These are phyloP conservation scores for Neosalanx taihuensis DNA, from an alignment of 2,797 vertebrate species.

Conservation along the genomic window DNA sequence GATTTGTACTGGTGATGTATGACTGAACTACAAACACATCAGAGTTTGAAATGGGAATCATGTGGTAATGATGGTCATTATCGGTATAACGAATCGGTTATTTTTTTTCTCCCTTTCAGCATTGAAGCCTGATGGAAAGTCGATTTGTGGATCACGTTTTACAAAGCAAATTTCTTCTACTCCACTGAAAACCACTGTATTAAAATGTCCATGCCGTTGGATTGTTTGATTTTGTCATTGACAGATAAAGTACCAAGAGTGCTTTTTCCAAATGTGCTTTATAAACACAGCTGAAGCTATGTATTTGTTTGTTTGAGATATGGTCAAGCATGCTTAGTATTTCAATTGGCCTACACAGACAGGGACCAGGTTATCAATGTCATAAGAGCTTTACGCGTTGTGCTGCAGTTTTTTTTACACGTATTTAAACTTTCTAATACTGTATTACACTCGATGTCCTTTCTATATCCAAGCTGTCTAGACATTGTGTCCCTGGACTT, in stretches of 20 bases:
- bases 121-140: conserved; percentile 19
- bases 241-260: not conserved
- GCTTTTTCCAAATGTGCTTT: conserved; percentile 2
- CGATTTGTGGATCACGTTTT: conserved; percentile 14
- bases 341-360: not conserved
- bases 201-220: not conserved
- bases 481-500: not conserved
- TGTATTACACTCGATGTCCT: not conserved
- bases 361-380: not conserved
- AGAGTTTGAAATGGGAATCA: not conserved
- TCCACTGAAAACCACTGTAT: not conserved
- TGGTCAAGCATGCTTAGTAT: not conserved
- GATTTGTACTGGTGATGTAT: not conserved
- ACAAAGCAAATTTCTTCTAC: not conserved
- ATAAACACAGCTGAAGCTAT: not conserved
- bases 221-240: not conserved
- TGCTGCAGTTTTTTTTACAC: not conserved
- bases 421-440: not conserved
- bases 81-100: not conserved
- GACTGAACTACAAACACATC: not conserved
- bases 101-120: conserved; percentile 14
- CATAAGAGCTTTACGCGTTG: not conserved
- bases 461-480: not conserved
- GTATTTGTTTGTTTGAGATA: not conserved
- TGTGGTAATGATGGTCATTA: not conserved